These are phyloP conservation scores for Tachuris rubrigastra DNA, from an alignment of 2,113 vertebrate species.

Conservation along the genomic window DNA sequence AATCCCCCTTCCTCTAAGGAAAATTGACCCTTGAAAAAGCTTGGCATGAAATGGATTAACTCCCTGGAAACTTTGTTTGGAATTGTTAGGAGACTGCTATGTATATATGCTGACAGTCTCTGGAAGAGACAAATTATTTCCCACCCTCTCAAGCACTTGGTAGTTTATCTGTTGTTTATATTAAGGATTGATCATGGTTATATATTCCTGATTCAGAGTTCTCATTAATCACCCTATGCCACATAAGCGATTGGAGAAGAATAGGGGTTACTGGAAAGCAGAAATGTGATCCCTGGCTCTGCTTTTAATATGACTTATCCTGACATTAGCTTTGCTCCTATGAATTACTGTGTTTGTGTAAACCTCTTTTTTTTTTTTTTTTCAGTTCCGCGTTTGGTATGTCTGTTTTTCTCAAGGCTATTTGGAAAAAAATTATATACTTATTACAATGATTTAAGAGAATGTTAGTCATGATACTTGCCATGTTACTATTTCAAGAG, in stretches of 20 bases:
- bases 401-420: background rate
- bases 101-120: background rate
- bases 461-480: background rate
- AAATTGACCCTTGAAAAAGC: constrained; percentile 18
- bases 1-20: background rate
- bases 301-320: constrained; percentile 1
- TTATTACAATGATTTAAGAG: background rate
- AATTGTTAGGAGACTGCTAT: constrained; percentile 27
- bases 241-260: background rate
- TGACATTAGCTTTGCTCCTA: constrained; percentile 14
- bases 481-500: background rate
- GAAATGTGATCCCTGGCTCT: constrained; percentile 4
- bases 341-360: constrained; percentile 17
- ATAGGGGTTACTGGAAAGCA: constrained; percentile 49
- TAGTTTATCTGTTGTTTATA: constrained; percentile 65
- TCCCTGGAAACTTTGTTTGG: constrained; percentile 61
- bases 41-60: constrained; percentile 39
- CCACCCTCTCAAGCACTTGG: constrained; percentile 59
- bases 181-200: constrained; percentile 47
- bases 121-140: constrained; percentile 59
- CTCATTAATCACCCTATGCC: constrained; percentile 42
- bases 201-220: constrained; percentile 25
- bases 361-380: background rate
- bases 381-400: background rate
- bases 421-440: background rate